Percentiles rank a stretch among this genome's conserved stretches.
These are phyloP conservation scores for Plebejus argus DNA, from an alignment of 2,888 invertebrate species.

Conservation along the genomic window DNA sequence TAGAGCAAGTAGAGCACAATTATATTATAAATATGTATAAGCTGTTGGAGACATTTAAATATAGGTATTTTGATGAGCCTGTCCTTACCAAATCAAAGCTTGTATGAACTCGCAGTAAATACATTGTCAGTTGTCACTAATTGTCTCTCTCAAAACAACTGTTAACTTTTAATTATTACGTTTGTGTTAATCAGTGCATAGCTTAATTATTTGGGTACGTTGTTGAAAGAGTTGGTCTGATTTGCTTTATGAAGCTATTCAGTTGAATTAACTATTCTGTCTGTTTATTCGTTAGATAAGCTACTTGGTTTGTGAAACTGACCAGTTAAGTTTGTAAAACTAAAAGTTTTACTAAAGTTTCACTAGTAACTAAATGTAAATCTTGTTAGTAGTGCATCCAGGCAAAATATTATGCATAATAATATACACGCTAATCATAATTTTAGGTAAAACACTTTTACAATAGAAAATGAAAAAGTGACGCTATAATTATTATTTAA, in stretches of 20 bases:
- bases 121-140: constrained; percentile 4
- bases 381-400: not conserved
- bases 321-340: not conserved
- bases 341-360: not conserved
- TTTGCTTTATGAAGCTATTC: constrained; percentile 15
- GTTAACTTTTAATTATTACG: constrained; percentile 18
- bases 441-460: no score
- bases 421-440: no score
- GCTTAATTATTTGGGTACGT: not conserved
- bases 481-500: no score
- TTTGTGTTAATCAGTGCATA: constrained; percentile 8
- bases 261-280: not conserved
- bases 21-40: no score
- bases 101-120: constrained; percentile 1
- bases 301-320: not conserved
- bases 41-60: not conserved
- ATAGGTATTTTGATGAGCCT: not conserved
- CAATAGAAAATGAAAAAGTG: no score
- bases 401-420: no score
- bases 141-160: constrained; percentile 7
- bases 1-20: no score
- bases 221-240: not conserved
- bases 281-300: not conserved
- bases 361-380: no score
- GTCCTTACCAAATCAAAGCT: not conserved